A percentile compares a stretch with the other conserved stretches of the same genome.
Evolutionary conservation across 1,140 invertebrate species (phyloP).

Genomic region (Drosophila kikkawai): DNA sequence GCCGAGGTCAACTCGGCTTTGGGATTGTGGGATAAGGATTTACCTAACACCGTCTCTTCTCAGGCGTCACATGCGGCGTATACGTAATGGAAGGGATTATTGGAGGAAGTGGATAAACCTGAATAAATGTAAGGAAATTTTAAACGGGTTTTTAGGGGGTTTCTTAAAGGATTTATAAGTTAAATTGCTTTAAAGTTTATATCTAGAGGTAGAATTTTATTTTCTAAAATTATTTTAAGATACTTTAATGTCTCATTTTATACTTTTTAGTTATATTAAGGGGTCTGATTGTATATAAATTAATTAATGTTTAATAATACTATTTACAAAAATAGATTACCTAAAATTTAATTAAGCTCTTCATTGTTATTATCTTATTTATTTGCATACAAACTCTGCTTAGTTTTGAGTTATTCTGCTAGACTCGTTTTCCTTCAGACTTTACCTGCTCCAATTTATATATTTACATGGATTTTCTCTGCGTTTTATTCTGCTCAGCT

Average conservation of each 20-base stretch:
- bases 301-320: too few relatives aligned
- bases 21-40: conserved; percentile 6
- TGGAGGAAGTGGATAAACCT: not conserved
- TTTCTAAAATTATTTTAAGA: not conserved
- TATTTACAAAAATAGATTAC: too few relatives aligned
- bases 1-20: not conserved
- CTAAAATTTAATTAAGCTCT: too few relatives aligned
- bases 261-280: too few relatives aligned
- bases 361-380: too few relatives aligned
- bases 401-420: too few relatives aligned
- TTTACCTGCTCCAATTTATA: not conserved
- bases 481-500: conserved; percentile 3
- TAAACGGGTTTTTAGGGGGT: not conserved
- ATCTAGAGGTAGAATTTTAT: not conserved
- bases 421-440: too few relatives aligned
- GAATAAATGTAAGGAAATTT: not conserved
- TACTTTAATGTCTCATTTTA: too few relatives aligned
- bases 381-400: too few relatives aligned
- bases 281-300: too few relatives aligned
- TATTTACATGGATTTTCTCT: conserved; percentile 13
- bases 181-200: not conserved
- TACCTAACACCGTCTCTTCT: not conserved
- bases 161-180: too few relatives aligned
- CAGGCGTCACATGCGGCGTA: conserved; percentile 47
- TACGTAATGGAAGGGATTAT: conserved; percentile 27